Base-by-base conservation (phyloP, 2,797 vertebrate genomes). In the Hypotaenidia philippensis region DNA sequence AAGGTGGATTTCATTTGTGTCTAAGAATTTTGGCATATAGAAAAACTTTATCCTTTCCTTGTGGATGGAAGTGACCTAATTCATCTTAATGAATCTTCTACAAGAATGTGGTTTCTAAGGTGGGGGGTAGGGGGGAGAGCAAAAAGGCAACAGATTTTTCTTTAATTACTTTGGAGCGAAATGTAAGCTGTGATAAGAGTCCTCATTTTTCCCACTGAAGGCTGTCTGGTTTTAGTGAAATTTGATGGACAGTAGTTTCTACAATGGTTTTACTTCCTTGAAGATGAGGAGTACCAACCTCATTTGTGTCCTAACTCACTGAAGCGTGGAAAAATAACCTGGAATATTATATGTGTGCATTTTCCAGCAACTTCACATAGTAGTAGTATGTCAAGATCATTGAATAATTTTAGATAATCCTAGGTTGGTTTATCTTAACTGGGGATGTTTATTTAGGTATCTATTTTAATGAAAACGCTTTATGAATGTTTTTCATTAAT, bases 11-110 rank as follows among this genome's bases (percentile, higher is more conserved):
- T 36, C 36, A 36, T 36, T 36, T 36, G 36, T 36, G 36, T 36
- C 36, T 36, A 36, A 49, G 38, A 66, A 55, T 70, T 61, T 41
- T 3, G 25, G 7, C 11, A 19, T 14, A 4, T 31, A 40, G 34
- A 55, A 68, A 16, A 64, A 17, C 11, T 68, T 70, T 41, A 29
- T 31, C 13, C 11, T 68, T 71, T 77, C 14, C 9, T 41, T 50
- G 8, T 34, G 31, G 14, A 16, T 45, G 10, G 15, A 52, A 44
- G 22, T 17, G 20, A 65, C 11, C 5, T 59, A 18, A 3, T 13
- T 63, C 4, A 26, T 53, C 13, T 34, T 49, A 44, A 0, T 29
- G 26, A 36, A 8, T 25, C 10, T 1, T 1, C 1, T 40, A 12
- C 20, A 32, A 50, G 20, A n/a, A 12, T 76, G 29, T 31, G 6